Percentiles rank a stretch among this genome's conserved stretches.
Conservation (phyloP, 2,888 invertebrate species). For the Magallana nippona region DNA sequence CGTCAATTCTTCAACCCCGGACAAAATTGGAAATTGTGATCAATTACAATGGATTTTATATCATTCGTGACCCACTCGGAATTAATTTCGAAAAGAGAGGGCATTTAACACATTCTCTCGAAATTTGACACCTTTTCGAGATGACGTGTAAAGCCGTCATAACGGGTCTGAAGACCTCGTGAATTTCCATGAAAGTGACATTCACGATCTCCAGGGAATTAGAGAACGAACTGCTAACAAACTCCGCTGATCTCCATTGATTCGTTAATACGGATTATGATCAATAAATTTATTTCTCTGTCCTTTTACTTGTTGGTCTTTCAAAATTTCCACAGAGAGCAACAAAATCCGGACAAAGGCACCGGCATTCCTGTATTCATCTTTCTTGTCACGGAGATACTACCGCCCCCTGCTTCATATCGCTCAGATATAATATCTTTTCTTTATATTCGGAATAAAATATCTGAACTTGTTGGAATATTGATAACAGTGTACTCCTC, state of each 20-base stretch:
- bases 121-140: not conserved
- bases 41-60: not conserved
- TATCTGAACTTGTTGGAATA: too few relatives aligned
- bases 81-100: constrained; percentile 2
- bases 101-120: not conserved
- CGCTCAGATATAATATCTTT: not conserved
- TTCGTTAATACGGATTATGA: constrained; percentile 22
- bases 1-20: not conserved
- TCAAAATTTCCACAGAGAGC: not conserved
- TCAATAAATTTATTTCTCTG: constrained; percentile 20
- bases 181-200: constrained; percentile 12
- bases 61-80: not conserved
- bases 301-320: not conserved
- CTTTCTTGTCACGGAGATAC: not conserved
- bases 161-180: not conserved
- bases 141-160: not conserved
- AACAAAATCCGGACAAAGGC: not conserved
- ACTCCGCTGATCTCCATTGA: not conserved
- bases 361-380: not conserved
- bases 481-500: too few relatives aligned
- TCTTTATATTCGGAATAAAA: not conserved
- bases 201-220: not conserved
- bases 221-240: not conserved
- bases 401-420: not conserved
- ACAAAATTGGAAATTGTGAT: not conserved